phyloP scores from a whole-genome alignment of 2,113 vertebrate species.

The Gambusia holbrooki region DNA sequence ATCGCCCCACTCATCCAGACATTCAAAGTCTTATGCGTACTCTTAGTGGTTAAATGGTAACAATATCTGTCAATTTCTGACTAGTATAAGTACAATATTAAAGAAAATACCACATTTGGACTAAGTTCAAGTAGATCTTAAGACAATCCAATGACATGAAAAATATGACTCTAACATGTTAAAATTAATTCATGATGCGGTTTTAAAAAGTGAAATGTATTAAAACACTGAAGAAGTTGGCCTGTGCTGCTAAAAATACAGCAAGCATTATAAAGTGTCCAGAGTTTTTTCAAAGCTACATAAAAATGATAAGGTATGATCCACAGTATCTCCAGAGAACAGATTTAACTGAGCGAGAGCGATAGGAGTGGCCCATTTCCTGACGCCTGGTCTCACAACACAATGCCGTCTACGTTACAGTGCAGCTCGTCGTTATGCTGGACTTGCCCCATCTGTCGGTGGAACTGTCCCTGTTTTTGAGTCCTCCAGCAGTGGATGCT shows the following conservation, averaged over 20 bases:
- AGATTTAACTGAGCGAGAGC: slow-evolving; percentile 26
- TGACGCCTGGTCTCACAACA: slow-evolving; percentile 55
- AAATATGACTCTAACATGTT: neutral
- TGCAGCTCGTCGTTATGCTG: slow-evolving; percentile 84
- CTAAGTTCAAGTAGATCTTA: slow-evolving; percentile 48
- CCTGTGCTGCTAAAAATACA: slow-evolving; percentile 8
- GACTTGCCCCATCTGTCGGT: slow-evolving; percentile 83
- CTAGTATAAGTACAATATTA: slow-evolving; percentile 17
- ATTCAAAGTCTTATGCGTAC: slow-evolving; percentile 52
- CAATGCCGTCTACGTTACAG: slow-evolving; percentile 77
- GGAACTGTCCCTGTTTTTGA: slow-evolving; percentile 89
- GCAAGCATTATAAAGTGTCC: slow-evolving; percentile 3
- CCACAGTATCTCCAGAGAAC: slow-evolving; percentile 11
- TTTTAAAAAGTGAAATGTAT: neutral
- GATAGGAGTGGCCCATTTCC: slow-evolving; percentile 3
- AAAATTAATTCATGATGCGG: neutral
- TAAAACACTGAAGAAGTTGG: neutral
- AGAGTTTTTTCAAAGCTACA: slow-evolving; percentile 24
- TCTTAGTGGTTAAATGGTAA: slow-evolving; percentile 56
- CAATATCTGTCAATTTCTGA: slow-evolving; percentile 10
- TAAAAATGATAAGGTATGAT: slow-evolving; percentile 23
- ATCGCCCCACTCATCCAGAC: slow-evolving; percentile 21
- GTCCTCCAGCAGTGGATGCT: slow-evolving; percentile 87
- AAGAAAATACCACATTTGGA: slow-evolving; percentile 5
- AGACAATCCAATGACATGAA: slow-evolving; percentile 21